phyloP scores from a whole-genome alignment of 2,888 invertebrate species.

The Empis stercorea region DNA sequence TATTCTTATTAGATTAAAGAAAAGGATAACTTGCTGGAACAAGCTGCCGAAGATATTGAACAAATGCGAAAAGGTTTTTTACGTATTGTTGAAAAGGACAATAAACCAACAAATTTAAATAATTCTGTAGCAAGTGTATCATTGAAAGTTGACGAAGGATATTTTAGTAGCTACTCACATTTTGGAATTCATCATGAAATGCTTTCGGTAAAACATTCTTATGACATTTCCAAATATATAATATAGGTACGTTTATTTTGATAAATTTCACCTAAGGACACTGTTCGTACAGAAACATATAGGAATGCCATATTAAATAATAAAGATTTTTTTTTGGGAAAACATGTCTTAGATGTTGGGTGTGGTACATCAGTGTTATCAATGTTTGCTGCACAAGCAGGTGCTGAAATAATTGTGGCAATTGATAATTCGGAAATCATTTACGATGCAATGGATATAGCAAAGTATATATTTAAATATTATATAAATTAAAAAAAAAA shows the following conservation, averaged over 20 bases:
- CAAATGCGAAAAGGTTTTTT: conserved; percentile 26
- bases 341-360: conserved; percentile 83
- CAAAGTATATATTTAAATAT: conserved; percentile 45
- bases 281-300: conserved; percentile 76
- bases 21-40: conserved; percentile 43
- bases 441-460: conserved; percentile 89
- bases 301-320: conserved; percentile 71
- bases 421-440: conserved; percentile 95
- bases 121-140: conserved; percentile 37
- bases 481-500: background rate
- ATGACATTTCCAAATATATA: background rate
- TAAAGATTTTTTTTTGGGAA: conserved; percentile 51
- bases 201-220: conserved; percentile 53
- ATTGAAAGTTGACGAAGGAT: conserved; percentile 56
- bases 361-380: conserved; percentile 96
- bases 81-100: conserved; percentile 20
- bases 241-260: background rate
- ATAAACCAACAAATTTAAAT: conserved; percentile 1
- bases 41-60: conserved; percentile 37
- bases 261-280: conserved; percentile 43
- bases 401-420: conserved; percentile 79
- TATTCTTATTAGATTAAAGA: conserved; percentile 32
- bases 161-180: conserved; percentile 77
- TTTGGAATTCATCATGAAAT: conserved; percentile 90
- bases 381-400: conserved; percentile 94